Conservation (phyloP, 1,140 invertebrate genomes). For the roundworm (Caenorhabditis elegans) region WBcel235 BX284606.5:9815001-9815500, state of each 20-base stretch:
- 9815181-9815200: background rate
- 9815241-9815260: background rate
- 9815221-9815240: background rate
- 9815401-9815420: conserved; percentile 2
- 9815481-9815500: background rate
- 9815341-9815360: background rate
- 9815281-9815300: background rate
- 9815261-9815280: background rate
- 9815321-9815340: background rate
- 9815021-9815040: background rate
- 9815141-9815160: background rate
- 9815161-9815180: background rate
- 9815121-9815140: background rate
- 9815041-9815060: background rate
- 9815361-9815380: background rate
- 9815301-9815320: background rate
- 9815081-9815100: background rate
- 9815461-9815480: conserved; percentile 11
- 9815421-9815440: background rate
- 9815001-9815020: background rate
- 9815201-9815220: background rate
- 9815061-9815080: background rate
- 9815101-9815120: background rate
- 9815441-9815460: conserved; percentile 31
- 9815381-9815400: background rate